Evolutionary conservation across 2,113 vertebrate genomes (phyloP).

Genomic region (Leiothrix lutea): DNA sequence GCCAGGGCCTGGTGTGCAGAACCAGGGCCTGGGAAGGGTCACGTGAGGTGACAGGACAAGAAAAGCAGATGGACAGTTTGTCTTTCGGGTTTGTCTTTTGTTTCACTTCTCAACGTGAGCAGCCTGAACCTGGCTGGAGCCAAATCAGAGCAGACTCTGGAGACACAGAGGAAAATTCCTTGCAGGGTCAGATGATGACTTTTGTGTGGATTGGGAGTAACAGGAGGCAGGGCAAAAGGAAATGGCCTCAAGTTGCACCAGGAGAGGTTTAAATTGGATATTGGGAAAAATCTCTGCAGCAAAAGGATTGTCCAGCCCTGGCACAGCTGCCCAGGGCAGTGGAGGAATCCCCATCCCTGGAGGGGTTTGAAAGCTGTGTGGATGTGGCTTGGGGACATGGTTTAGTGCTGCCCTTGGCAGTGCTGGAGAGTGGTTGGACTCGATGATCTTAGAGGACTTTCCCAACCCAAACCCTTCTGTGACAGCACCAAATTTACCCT

Average conservation of each 20-base stretch:
- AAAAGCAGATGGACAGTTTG: neutral
- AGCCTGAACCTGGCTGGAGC: neutral
- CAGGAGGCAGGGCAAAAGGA: neutral
- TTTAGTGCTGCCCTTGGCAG: neutral
- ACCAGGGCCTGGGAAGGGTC: neutral
- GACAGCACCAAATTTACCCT: neutral
- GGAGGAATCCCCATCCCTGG: neutral
- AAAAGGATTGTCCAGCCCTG: neutral
- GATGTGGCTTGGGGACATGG: neutral
- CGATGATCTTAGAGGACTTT: accelerated
- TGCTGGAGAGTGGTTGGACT: neutral
- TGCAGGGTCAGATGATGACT: neutral
- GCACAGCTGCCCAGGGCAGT: neutral
- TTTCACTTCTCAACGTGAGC: neutral
- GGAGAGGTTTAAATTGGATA: neutral
- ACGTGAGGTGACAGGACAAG: neutral
- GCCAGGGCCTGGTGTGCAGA: neutral
- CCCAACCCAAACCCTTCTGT: neutral
- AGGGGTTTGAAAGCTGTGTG: neutral
- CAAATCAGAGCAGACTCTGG: neutral
- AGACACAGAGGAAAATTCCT: neutral
- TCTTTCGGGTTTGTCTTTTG: neutral
- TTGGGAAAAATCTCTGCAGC: neutral
- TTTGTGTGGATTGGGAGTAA: neutral
- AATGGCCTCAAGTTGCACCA: neutral